A percentile compares a stretch with the other conserved stretches of the same genome.
Evolutionary conservation across 2,888 invertebrate species (phyloP).

Genomic region (Cistogaster globosa): DNA sequence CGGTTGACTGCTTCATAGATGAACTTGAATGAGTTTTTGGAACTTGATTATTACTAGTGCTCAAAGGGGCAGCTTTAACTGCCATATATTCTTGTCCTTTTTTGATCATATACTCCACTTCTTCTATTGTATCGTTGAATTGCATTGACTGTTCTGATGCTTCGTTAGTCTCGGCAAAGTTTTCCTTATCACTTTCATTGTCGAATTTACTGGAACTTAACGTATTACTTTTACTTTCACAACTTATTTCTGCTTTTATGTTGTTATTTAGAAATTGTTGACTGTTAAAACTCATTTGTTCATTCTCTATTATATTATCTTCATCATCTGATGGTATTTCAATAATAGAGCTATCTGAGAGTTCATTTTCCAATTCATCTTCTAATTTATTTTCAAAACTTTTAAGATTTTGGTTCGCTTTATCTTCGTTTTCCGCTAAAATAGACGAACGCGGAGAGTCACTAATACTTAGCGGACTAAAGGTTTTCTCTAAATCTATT

Average conservation of each 20-base stretch:
- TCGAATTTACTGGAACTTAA: conserved; percentile 22
- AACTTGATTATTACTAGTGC: neutral
- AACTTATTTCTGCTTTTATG: conserved; percentile 51
- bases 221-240: conserved; percentile 23
- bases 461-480: conserved; percentile 36
- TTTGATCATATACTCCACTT: conserved; percentile 82
- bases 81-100: conserved; percentile 80
- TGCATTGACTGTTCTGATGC: conserved; percentile 75
- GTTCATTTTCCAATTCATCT: neutral
- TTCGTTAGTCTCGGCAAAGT: conserved; percentile 48
- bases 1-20: neutral
- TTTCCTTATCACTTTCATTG: conserved; percentile 74
- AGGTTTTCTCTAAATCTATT: conserved; percentile 75
- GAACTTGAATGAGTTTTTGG: conserved; percentile 28
- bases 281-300: neutral
- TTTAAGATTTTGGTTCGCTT: neutral
- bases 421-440: conserved; percentile 14
- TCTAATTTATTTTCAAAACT: conserved; percentile 9
- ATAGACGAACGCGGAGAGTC: too few species aligned
- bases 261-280: conserved; percentile 19
- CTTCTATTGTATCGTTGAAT: conserved; percentile 83
- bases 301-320: conserved; percentile 20
- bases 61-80: conserved; percentile 56
- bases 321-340: conserved; percentile 74
- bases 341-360: conserved; percentile 75